Evolutionary conservation across 2,113 vertebrate species (phyloP), one percentile per base, ranked within the genome.

Genomic region (Indicator indicator): DNA sequence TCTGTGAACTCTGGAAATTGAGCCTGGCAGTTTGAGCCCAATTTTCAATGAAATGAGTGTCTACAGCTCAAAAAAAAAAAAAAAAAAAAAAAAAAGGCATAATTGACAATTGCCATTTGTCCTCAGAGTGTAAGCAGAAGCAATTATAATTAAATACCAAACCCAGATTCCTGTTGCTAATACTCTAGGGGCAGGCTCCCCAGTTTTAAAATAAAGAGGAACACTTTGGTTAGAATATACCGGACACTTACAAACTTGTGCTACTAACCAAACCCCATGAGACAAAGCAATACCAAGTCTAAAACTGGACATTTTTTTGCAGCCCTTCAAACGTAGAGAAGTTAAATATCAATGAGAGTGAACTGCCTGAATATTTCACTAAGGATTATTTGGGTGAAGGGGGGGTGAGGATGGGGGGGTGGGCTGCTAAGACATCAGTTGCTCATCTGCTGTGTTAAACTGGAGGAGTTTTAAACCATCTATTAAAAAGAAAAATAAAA

Each of bases 21-120:
- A 93, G 58, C 72, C 83, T 94, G 80, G 62, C 77, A 59, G 58
- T 94, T 86, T 75, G 36, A 95, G 91, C 50, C 88, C 23, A 79
- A 80, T 95, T 88, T 89, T 94, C 86, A 95, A 59, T 46, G 76
- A 93, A 95, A 93, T 88, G 72, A 56, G 69, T 95, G 96, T 89
- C 93, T 94, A 86, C 75, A 88, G 68, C 80, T 94, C 80, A 90
- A 94, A 94, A 42, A 15, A 16, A 42, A 42, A 16, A 15, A 15
- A 42, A 16, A 15, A 10, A 42, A 42, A 6, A 5, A 42, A 42
- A 42, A 15, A 42, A 42, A 88, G 92, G n/a, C 86, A 56, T 81
- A 95, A 94, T 83, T 88, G 83, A 89, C 44, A 91, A 91, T 90
- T 94, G 88, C 73, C 62, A 81, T 89, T 95, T 91, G 83, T 93